A percentile compares a stretch with the other conserved stretches of the same genome.
phyloP scores from a whole-genome alignment of 2,888 invertebrate genomes.

The Cephus spinipes region DNA sequence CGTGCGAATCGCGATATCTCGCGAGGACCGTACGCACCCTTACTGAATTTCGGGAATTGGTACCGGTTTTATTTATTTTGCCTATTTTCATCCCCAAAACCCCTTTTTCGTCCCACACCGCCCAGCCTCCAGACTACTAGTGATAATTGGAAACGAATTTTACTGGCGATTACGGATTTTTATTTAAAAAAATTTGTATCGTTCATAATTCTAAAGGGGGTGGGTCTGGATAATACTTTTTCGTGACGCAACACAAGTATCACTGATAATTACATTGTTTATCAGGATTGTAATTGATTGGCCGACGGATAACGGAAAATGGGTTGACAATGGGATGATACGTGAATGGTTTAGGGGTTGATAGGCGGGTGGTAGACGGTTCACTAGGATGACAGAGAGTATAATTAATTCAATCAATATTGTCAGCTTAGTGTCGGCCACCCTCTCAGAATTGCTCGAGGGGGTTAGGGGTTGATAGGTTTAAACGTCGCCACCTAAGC shows the following conservation, averaged over 20 bases:
- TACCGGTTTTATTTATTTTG: neutral
- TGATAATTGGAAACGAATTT: neutral
- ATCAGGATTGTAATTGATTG: neutral
- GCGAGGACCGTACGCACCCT: constrained; percentile 17
- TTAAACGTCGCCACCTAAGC: constrained; percentile 35
- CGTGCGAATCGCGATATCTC: constrained; percentile 46
- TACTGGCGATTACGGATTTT: too few relatives aligned
- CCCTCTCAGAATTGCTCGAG: constrained; percentile 14
- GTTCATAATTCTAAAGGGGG: too few relatives aligned
- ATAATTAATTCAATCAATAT: constrained; percentile 32
- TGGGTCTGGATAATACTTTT: neutral
- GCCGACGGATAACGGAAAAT: neutral
- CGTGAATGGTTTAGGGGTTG: neutral
- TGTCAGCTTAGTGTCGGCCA: constrained; percentile 21
- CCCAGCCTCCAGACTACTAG: neutral
- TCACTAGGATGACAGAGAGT: constrained; percentile 2
- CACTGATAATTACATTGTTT: neutral
- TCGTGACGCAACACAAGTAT: neutral
- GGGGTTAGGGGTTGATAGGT: constrained; percentile 32
- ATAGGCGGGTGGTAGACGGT: neutral
- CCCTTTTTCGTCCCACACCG: neutral
- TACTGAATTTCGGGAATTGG: neutral
- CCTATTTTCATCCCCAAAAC: neutral
- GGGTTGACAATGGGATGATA: neutral
- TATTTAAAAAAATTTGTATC: too few relatives aligned